phyloP scores from a whole-genome alignment of 2,888 invertebrate species.

The Pristionchus maxplancki region DNA sequence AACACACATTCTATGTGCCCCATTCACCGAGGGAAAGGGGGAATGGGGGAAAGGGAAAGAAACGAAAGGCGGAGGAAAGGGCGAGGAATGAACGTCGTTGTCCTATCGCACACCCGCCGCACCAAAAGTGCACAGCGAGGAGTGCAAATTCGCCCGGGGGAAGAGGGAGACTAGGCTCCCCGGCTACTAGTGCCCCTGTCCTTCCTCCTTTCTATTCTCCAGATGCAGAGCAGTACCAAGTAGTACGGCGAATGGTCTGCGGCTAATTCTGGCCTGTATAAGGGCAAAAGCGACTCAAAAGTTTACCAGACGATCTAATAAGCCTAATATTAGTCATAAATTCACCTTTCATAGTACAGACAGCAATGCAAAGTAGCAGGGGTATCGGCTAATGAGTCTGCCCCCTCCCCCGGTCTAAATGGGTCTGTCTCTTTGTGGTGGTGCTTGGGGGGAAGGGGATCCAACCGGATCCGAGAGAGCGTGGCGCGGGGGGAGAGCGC shows the following conservation, averaged over 20 bases:
- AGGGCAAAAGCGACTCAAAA: background rate
- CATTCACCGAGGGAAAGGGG: background rate
- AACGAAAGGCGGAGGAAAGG: background rate
- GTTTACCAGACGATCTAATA: background rate
- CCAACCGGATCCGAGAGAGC: slow-evolving; percentile 30
- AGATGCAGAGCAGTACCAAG: background rate
- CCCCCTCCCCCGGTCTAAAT: background rate
- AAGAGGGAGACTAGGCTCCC: background rate
- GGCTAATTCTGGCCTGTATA: background rate
- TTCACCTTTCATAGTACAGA: no score
- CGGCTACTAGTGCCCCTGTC: background rate
- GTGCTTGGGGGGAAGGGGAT: background rate
- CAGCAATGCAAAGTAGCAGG: background rate
- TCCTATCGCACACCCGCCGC: slow-evolving; percentile 3
- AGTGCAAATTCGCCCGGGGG: slow-evolving; percentile 1
- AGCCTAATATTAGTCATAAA: no score
- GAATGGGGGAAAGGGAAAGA: background rate
- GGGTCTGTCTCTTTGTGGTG: background rate
- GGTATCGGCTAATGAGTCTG: background rate
- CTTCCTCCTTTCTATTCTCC: background rate
- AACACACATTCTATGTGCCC: background rate
- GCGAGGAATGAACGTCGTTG: background rate
- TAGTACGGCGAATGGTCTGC: background rate
- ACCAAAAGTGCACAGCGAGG: slow-evolving; percentile 14
- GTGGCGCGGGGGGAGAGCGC: background rate